Evolutionary conservation across 2,113 vertebrate genomes (phyloP), one percentile per base, ranked within the genome.

Genomic region (Rhea americana): DNA sequence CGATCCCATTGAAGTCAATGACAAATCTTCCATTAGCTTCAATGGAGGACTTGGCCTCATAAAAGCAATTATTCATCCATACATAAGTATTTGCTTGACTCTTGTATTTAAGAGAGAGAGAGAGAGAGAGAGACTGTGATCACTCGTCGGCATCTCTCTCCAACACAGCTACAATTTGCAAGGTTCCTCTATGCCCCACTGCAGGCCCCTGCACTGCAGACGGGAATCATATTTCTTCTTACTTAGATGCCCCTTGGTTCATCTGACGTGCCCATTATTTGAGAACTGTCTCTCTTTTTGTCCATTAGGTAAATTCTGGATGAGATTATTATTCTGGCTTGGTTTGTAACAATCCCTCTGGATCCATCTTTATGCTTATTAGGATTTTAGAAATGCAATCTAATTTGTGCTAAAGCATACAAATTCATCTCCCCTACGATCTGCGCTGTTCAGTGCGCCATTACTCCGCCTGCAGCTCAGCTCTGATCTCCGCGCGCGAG

Each of bases 271-370:
- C 88, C 80, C 90, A 76, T 93, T 96, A 89, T 80, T 94, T 70
- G 80, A 89, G 81, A 93, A 76, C 81, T 6, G 1, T 76, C 91
- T 88, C 89, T 93, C 76, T 74, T 93, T 89, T 85, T 51, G 81
- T 89, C 92, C 94, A 92, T 90, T 94, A 96, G 92, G 83, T 90
- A 96, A 89, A 90, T 94, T 95, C 90, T 70, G 71, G 91, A 92
- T 59, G 90, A 91, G 82, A 28, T 93, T 88, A 94, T 91, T 90
- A 91, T 93, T 88, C 90, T 88, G 80, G 70, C 68, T 94, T 82
- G 63, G 88, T 73, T 86, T 89, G 75, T 80, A 93, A 90, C 91
- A 94, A 84, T 66, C 93, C 94, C 93, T 45, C 91, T 93, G 94
- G 95, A 93, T 87, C 88, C 77, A 91, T 91, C 90, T 76, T 82